Conservation (phyloP, 2,888 invertebrate genomes). For the Sipha maydis region DNA sequence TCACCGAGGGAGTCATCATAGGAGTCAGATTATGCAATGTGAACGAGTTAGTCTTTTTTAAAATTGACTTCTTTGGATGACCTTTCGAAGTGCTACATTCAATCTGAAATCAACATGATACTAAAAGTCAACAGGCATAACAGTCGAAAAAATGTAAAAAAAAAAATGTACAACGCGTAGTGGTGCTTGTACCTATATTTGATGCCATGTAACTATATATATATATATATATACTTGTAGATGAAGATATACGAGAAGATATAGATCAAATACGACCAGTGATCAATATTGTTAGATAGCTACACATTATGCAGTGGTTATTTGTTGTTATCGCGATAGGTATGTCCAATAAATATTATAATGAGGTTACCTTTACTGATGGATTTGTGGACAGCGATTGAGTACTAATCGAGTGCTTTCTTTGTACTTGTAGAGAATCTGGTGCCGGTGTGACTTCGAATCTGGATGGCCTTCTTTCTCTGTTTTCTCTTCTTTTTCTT, state of each 20-base stretch:
- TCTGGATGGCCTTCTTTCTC: slow-evolving; percentile 76
- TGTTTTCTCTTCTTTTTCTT: slow-evolving; percentile 69
- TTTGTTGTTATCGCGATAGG: background rate
- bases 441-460: slow-evolving; percentile 83
- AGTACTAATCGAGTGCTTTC: slow-evolving; percentile 67
- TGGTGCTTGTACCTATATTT: no score
- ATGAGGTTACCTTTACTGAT: slow-evolving; percentile 11
- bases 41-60: slow-evolving; percentile 94
- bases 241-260: no score
- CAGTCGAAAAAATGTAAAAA: no score
- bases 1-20: slow-evolving; percentile 69
- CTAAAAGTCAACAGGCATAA: background rate
- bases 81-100: slow-evolving; percentile 67
- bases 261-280: no score
- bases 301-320: no score
- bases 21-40: slow-evolving; percentile 71
- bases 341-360: background rate
- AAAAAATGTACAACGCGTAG: no score
- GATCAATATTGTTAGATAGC: no score
- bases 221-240: no score
- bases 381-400: slow-evolving; percentile 49
- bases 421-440: slow-evolving; percentile 76
- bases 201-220: no score
- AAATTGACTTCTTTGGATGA: slow-evolving; percentile 84
- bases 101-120: background rate